Evolutionary conservation across 2,888 invertebrate genomes (phyloP).

Genomic region (Sarcophaga subvicina): DNA sequence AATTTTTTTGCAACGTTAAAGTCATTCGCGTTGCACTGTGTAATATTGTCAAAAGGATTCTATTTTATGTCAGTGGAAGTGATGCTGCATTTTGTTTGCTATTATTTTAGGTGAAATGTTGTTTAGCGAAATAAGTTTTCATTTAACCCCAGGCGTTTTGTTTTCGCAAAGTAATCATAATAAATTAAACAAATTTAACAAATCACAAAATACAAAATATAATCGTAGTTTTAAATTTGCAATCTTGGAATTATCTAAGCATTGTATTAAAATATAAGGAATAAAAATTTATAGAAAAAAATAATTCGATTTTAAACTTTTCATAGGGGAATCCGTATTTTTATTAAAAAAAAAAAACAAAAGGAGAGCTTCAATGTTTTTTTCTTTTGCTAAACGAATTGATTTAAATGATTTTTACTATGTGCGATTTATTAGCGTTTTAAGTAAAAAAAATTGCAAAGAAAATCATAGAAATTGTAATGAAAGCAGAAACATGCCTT

Average conservation of each 20-base stretch:
- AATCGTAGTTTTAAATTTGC: too few relatives aligned
- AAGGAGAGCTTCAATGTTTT: neutral
- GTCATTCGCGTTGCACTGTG: too few relatives aligned
- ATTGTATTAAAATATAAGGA: too few relatives aligned
- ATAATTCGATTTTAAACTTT: too few relatives aligned
- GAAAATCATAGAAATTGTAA: neutral
- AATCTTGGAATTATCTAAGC: too few relatives aligned
- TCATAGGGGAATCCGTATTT: too few relatives aligned
- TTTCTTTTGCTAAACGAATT: slow-evolving; percentile 4
- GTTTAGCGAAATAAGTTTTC: slow-evolving; percentile 41
- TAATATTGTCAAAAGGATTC: neutral
- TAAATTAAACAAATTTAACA: slow-evolving; percentile 3
- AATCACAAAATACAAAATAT: too few relatives aligned
- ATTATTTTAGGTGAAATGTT: slow-evolving; percentile 26
- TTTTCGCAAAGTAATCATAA: slow-evolving; percentile 11
- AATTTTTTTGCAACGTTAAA: neutral
- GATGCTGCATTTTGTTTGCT: slow-evolving; percentile 13
- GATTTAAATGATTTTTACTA: neutral
- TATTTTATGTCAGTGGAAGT: slow-evolving; percentile 31
- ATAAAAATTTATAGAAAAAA: too few relatives aligned
- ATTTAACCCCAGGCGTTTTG: slow-evolving; percentile 36
- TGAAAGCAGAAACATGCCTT: neutral
- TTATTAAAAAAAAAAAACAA: neutral
- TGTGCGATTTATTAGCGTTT: neutral
- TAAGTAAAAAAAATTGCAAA: neutral